Conservation (phyloP, 2,113 vertebrate species). For the Panthera leo region DNA sequence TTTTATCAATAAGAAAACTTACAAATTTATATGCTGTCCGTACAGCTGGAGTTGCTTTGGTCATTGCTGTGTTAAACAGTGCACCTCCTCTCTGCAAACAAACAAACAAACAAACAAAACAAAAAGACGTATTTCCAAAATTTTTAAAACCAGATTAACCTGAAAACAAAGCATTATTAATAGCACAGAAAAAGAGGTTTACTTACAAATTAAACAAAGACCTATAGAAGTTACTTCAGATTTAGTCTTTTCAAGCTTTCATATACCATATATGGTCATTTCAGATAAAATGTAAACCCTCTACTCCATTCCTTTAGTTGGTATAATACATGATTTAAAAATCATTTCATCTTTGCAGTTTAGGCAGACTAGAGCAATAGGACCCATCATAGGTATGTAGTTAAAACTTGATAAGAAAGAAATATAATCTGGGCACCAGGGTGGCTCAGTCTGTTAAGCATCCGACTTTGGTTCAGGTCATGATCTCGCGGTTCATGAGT, state of each 20-base stretch:
- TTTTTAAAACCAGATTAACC: background rate
- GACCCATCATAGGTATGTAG: background rate
- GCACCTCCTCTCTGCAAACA: conserved; percentile 92
- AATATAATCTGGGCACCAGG: too few relatives aligned
- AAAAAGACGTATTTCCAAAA: background rate
- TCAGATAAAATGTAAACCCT: background rate
- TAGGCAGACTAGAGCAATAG: background rate
- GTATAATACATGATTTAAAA: background rate
- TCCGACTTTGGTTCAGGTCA: too few relatives aligned
- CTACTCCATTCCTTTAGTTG: background rate
- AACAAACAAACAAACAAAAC: conserved; percentile 55
- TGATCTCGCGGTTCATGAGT: too few relatives aligned
- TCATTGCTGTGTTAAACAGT: conserved; percentile 94
- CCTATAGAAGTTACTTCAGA: background rate
- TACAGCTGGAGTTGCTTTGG: conserved; percentile 91
- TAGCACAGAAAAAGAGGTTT: background rate
- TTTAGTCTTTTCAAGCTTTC: background rate
- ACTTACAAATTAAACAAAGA: background rate
- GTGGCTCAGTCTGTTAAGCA: too few relatives aligned
- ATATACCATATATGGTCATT: background rate
- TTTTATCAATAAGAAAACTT: conserved; percentile 75
- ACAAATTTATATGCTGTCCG: conserved; percentile 90
- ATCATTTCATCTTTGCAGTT: background rate
- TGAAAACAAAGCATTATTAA: background rate
- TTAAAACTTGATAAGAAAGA: background rate